These are phyloP conservation scores for Prosapia bicincta DNA, from an alignment of 2,888 invertebrate species.

Conservation along the genomic window DNA sequence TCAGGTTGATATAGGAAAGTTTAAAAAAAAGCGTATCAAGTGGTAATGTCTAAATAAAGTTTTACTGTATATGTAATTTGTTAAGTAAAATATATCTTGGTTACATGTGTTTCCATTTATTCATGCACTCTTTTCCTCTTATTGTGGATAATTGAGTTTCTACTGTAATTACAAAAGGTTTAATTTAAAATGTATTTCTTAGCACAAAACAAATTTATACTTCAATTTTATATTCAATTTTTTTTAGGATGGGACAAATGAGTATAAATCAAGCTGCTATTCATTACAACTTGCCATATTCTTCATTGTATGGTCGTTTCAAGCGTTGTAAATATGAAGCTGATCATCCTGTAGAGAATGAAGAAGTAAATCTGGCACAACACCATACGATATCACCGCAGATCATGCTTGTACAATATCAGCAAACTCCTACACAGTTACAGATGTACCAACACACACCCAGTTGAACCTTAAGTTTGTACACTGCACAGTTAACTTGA, in stretches of 20 bases:
- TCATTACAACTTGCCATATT: slow-evolving; percentile 86
- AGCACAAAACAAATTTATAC: no score
- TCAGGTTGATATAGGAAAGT: no score
- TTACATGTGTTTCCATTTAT: no score
- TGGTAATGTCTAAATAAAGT: no score
- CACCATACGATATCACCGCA: slow-evolving; percentile 32
- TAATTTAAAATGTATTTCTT: no score
- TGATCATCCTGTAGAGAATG: slow-evolving; percentile 42
- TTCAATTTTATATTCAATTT: no score
- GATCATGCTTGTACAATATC: slow-evolving; percentile 41
- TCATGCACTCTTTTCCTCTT: no score
- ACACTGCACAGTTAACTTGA: background rate
- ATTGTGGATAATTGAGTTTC: no score
- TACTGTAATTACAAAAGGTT: no score
- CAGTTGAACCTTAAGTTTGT: slow-evolving; percentile 16
- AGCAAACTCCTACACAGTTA: slow-evolving; percentile 35
- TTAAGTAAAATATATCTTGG: no score
- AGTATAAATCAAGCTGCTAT: slow-evolving; percentile 92
- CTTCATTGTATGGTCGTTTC: slow-evolving; percentile 83
- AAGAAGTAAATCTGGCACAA: slow-evolving; percentile 14
- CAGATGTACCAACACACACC: slow-evolving; percentile 40
- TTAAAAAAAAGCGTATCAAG: no score
- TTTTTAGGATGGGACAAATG: slow-evolving; percentile 80
- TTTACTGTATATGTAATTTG: no score
- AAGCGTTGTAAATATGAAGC: slow-evolving; percentile 80